These are phyloP conservation scores for Dysmachus trigonus DNA, from an alignment of 2,888 invertebrate species.

Conservation along the genomic window DNA sequence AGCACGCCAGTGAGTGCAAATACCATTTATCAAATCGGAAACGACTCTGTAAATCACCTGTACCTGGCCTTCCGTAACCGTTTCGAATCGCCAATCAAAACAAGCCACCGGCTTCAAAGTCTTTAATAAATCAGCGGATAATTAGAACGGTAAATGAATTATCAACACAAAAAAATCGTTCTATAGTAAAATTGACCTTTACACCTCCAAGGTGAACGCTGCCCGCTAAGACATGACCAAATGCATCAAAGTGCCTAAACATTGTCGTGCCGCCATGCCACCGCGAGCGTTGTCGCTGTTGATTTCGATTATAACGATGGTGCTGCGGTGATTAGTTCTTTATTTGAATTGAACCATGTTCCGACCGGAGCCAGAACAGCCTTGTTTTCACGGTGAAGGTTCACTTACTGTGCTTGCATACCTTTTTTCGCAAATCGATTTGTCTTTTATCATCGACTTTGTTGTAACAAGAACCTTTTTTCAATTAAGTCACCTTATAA, in stretches of 20 bases:
- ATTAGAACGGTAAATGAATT: neutral
- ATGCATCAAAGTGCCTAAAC: neutral
- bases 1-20: neutral
- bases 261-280: neutral
- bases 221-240: neutral
- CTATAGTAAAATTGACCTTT: neutral
- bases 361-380: neutral
- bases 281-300: neutral
- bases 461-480: neutral
- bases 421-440: neutral
- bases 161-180: neutral
- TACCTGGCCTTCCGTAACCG: neutral
- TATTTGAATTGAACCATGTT: neutral
- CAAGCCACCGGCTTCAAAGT: neutral
- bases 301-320: neutral
- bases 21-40: neutral
- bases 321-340: neutral
- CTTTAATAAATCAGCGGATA: neutral
- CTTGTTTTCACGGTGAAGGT: conserved; percentile 23
- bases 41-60: neutral
- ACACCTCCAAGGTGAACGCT: neutral
- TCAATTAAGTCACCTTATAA: neutral
- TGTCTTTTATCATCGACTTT: neutral
- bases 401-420: neutral
- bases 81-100: neutral